phyloP scores from a whole-genome alignment of 2,797 vertebrate species.

The Novumbra hubbsi region DNA sequence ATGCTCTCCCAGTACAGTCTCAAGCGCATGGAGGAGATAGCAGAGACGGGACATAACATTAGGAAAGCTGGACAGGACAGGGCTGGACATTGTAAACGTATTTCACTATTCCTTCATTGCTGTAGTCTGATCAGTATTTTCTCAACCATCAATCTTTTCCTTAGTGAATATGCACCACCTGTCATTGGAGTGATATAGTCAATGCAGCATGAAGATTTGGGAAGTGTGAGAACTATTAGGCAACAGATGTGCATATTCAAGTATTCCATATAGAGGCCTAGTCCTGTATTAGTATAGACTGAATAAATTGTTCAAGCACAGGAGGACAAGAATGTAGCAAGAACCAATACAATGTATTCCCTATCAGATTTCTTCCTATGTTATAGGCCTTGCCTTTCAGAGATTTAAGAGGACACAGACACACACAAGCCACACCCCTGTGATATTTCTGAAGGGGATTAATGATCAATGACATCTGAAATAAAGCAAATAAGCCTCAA shows the following conservation, averaged over 20 bases:
- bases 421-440: conserved; percentile 11
- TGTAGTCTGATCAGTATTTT: neutral
- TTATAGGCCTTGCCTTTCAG: conserved; percentile 23
- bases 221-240: neutral
- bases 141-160: neutral
- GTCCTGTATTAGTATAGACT: neutral
- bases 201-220: neutral
- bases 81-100: too few relatives aligned
- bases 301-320: conserved; percentile 14
- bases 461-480: conserved; percentile 19
- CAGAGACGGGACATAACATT: too few relatives aligned
- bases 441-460: conserved; percentile 32
- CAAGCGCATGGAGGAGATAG: too few relatives aligned
- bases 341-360: neutral
- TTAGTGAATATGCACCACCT: neutral
- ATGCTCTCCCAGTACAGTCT: too few relatives aligned
- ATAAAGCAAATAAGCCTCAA: conserved; percentile 32
- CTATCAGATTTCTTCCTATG: conserved; percentile 18
- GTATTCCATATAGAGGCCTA: neutral
- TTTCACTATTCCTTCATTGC: neutral
- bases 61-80: too few relatives aligned
- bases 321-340: neutral
- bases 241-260: neutral
- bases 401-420: conserved; percentile 40
- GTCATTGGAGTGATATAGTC: neutral